Base-by-base conservation (phyloP, 2,113 vertebrate species). In the Phalacrocorax pelagicus region DNA sequence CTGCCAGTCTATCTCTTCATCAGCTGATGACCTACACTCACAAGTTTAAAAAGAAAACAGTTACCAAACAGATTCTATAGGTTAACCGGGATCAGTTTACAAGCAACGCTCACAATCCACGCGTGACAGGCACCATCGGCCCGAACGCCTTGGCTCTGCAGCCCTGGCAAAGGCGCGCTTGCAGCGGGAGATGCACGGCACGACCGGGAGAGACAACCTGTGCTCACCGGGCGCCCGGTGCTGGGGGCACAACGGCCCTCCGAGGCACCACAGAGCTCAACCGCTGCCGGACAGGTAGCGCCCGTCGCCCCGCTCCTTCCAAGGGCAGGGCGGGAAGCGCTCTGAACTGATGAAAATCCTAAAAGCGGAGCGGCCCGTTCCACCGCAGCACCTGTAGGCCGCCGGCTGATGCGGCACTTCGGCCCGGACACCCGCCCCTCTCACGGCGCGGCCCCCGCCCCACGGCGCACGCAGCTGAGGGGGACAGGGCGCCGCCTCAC, bases 151-250 rank as follows among this genome's bases (percentile, higher is more conserved):
- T 3, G 59, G 36, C 58, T 46, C 18, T 15, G 4, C 36, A 44
- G 51, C 42, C 36, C 16, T 4, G 4, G 15, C 14, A 58, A 55
- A 84, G 15, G 3, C 0, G 4, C 15, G 4, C 38, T 12, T 3
- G 4, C 1, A 40, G 30, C 12, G 3, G 12, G 8, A 22, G 6
- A 13, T 12, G 10, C 17, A 10, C 3, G 1, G 13, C 12, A 12
- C 1, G 23, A 7, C 17, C 55, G 2, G 21, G 17, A 58, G 13
- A 19, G 44, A 6, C 20, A 4, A 16, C 2, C 57, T 2, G 38
- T 3, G 30, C 49, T 17, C 61, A 1, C 12, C 27, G 38, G 42
- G 42, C 11, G 42, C 42, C 42, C 42, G 9, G 11, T 59, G 20
- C 12, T 1, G 63, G 59, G 36, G 29, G 58, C 44, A 13, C 32